Evolutionary conservation across 2,888 invertebrate species (phyloP).

Genomic region (Serripes groenlandicus): DNA sequence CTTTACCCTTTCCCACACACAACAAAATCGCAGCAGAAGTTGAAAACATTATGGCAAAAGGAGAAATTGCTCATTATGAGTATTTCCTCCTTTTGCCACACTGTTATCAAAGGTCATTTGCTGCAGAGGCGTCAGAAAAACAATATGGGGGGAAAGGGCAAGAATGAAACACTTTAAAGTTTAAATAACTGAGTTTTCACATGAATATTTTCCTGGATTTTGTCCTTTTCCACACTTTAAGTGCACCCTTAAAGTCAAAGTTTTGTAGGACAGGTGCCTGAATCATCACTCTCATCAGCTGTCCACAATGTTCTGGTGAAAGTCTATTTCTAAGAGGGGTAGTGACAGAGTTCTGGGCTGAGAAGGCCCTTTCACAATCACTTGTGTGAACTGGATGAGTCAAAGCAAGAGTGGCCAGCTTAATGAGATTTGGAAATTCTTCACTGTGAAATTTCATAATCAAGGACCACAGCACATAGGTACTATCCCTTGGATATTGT

Average conservation of each 20-base stretch:
- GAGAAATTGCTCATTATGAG: no score
- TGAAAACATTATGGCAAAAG: no score
- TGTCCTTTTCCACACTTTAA: slow-evolving; percentile 31
- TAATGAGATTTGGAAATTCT: slow-evolving; percentile 46
- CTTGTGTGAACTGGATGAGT: slow-evolving; percentile 51
- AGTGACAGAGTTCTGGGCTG: slow-evolving; percentile 21
- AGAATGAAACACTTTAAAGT: no score
- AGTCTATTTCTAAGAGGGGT: slow-evolving; percentile 40
- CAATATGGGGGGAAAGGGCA: no score
- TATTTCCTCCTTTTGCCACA: no score
- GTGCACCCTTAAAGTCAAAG: slow-evolving; percentile 37
- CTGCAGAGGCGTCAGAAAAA: no score
- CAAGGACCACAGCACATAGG: slow-evolving; percentile 38
- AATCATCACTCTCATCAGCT: slow-evolving; percentile 52
- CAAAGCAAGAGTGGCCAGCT: slow-evolving; percentile 35
- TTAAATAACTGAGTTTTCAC: no score
- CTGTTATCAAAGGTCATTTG: no score
- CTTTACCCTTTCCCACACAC: no score
- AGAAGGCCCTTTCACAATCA: slow-evolving; percentile 59
- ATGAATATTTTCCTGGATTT: neutral
- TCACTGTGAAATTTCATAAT: slow-evolving; percentile 36
- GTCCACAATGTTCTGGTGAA: slow-evolving; percentile 35
- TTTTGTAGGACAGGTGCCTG: slow-evolving; percentile 12
- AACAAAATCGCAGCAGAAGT: no score
- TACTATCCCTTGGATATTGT: slow-evolving; percentile 6